Conservation (phyloP, 2,797 vertebrate species). For the Neostethus bicornis region DNA sequence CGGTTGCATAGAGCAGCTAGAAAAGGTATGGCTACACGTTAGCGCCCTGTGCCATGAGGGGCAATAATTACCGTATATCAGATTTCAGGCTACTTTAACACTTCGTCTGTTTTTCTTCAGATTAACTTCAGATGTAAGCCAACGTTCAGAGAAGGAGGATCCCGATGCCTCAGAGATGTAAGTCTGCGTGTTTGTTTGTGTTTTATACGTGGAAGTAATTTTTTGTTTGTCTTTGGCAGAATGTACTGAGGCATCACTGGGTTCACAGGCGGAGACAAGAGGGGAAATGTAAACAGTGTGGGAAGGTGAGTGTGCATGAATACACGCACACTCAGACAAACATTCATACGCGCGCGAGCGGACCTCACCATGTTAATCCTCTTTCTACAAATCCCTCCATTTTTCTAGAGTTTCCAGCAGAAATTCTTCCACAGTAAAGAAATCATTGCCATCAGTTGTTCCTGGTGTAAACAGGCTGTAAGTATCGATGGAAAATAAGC, state of each 20-base stretch:
- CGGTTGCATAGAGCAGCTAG: conserved; percentile 92
- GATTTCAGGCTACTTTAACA: conserved; percentile 1
- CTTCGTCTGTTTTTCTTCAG: conserved; percentile 69
- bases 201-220: conserved; percentile 7
- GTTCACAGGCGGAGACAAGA: conserved; percentile 95
- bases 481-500: too few species aligned
- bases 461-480: conserved; percentile 99
- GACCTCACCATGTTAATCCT: not conserved
- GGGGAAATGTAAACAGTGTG: conserved; percentile 96
- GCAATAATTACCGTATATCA: conserved; percentile 15
- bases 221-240: conserved; percentile 79
- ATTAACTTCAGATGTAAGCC: conserved; percentile 98
- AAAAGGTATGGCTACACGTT: conserved; percentile 83
- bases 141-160: conserved; percentile 93
- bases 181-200: conserved; percentile 52
- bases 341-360: too few species aligned
- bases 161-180: conserved; percentile 92
- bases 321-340: conserved; percentile 3
- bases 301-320: conserved; percentile 83
- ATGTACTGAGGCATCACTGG: conserved; percentile 95
- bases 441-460: conserved; percentile 98
- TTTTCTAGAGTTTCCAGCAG: conserved; percentile 92
- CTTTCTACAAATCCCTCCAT: conserved; percentile 15
- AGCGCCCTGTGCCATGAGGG: conserved; percentile 2
- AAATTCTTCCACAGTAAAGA: conserved; percentile 99